phyloP scores from a whole-genome alignment of 2,888 invertebrate species.

The Phyto melanocephala region DNA sequence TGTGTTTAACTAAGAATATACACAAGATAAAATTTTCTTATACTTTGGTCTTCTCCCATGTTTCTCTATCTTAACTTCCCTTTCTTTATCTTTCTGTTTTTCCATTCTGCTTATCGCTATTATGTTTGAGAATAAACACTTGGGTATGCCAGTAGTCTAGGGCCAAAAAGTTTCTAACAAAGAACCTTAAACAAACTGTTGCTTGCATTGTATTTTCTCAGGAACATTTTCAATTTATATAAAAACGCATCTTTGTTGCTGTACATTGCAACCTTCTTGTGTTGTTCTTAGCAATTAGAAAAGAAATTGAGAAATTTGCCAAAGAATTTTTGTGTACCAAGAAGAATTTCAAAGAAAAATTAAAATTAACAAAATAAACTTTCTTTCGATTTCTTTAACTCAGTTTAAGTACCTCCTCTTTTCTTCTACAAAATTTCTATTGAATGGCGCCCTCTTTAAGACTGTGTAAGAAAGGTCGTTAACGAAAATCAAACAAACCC shows the following conservation, averaged over 20 bases:
- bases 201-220: background rate
- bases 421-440: conserved; percentile 23
- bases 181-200: conserved; percentile 33
- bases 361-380: background rate
- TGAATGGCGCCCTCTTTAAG: conserved; percentile 9
- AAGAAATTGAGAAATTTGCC: conserved; percentile 18
- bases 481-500: conserved; percentile 6
- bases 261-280: background rate
- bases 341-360: background rate
- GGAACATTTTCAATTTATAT: conserved; percentile 1
- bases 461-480: background rate
- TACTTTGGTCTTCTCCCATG: background rate
- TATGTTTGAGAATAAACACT: background rate
- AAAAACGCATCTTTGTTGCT: background rate
- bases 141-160: background rate
- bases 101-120: too few species aligned
- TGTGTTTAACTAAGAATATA: background rate
- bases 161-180: background rate
- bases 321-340: background rate
- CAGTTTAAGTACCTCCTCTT: too few species aligned
- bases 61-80: too few species aligned
- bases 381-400: background rate
- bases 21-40: background rate
- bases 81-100: background rate
- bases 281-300: conserved; percentile 3